Conservation (phyloP, 2,797 vertebrate species). For the Cebuella pygmaea region DNA sequence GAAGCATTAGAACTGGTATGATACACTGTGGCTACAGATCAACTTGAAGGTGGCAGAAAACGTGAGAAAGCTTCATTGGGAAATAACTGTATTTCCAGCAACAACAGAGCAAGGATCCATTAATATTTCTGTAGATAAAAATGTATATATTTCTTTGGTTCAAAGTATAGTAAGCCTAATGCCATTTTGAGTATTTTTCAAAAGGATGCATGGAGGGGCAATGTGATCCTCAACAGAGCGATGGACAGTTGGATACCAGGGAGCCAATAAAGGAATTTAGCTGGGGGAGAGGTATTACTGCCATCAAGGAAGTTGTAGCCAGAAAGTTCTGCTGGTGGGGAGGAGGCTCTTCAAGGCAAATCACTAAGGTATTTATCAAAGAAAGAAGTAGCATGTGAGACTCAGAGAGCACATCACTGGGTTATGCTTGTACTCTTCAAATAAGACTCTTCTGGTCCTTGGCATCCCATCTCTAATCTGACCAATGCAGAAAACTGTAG, state of each 20-base stretch:
- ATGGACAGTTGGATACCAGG: neutral
- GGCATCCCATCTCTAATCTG: neutral
- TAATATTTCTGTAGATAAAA: neutral
- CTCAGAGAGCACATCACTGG: neutral
- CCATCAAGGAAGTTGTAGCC: neutral
- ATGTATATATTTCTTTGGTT: neutral
- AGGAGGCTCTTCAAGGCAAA: neutral
- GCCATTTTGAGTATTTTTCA: neutral
- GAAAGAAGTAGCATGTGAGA: neutral
- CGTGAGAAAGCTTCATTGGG: neutral
- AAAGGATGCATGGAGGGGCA: neutral
- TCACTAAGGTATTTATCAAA: neutral
- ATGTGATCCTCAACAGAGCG: neutral
- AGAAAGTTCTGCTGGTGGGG: neutral
- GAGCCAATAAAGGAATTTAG: neutral
- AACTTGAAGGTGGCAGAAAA: neutral
- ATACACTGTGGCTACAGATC: neutral
- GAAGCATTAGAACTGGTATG: neutral
- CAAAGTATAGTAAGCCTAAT: neutral
- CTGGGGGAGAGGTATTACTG: neutral
- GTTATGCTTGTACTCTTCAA: neutral
- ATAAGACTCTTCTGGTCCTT: neutral
- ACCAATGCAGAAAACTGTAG: neutral
- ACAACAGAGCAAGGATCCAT: neutral
- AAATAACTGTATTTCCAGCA: neutral